Base-by-base conservation (phyloP, 1,140 invertebrate genomes). In the Anthonomus grandis region DNA sequence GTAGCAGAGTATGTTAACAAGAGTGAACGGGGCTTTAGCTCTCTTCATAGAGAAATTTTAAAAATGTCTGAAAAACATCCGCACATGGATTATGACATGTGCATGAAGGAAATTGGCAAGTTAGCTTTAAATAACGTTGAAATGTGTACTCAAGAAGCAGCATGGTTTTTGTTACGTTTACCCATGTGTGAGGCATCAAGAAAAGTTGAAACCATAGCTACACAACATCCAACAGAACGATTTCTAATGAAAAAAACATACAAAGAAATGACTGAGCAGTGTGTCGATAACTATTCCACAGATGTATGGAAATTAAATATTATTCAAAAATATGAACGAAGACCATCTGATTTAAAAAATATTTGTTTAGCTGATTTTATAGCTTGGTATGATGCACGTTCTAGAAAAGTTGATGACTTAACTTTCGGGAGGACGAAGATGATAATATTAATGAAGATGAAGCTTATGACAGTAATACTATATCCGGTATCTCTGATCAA, bases 381-480 rank as follows among this genome's bases (percentile, higher is more conserved):
- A 39, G 37, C 37, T 39, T 39, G 37, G 37, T 39, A 39, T 39
- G 37, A 39, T 12, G 17, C 37, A 39, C 37, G 37, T 39, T 39
- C 37, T 15, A 39, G 17, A 39, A 9, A 39, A 39, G n/a, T 31
- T 31, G 27, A 31, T 31, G 27, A 31, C 27, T 31, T 31, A 8
- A 31, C n/a, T 31, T 31, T 31, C 27, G 27, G 27, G 27, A 31
- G 27, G 27, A 31, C 6, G 27, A 31, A 31, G 27, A 31, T 31
- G 27, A 31, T 31, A 6, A 31, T 31, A 31, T 31, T 31, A 31
- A 31, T 8, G 27, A 31, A 31, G 27, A 31, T 31, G 27, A 31
- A n/a, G 27, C 27, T 31, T 31, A 8, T 31, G 27, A 31, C 27
- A 31, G 27, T 31, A 31, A 31, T 31, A 31, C 6, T 31, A 31